Percentiles rank a stretch among this genome's conserved stretches.
These are phyloP conservation scores for Eumaeus atala DNA, from an alignment of 1,140 invertebrate genomes.

Conservation along the genomic window DNA sequence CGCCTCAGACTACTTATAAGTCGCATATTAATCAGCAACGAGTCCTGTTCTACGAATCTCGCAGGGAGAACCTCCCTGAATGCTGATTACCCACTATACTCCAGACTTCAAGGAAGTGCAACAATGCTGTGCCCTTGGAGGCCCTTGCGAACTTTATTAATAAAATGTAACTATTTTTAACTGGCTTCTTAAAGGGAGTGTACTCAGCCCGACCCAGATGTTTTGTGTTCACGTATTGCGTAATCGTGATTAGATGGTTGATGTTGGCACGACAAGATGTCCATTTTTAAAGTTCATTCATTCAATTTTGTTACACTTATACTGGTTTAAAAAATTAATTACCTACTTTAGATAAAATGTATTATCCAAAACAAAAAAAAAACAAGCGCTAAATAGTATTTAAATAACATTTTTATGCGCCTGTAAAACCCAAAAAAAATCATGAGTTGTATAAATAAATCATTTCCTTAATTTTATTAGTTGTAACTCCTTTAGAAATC, in stretches of 20 bases:
- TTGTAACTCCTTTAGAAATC: conserved; percentile 11
- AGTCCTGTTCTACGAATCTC: not conserved
- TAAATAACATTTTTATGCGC: not conserved
- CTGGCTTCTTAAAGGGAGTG: conserved; percentile 1
- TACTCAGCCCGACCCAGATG: conserved; percentile 1
- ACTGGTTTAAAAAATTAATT: not conserved
- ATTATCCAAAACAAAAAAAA: not conserved
- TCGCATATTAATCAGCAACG: not conserved
- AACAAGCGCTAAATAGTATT: not conserved
- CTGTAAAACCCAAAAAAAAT: conserved; percentile 9
- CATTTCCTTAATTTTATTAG: conserved; percentile 14
- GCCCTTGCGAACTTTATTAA: not conserved
- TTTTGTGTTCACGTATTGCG: conserved; percentile 1
- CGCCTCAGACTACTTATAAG: not conserved
- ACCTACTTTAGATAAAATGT: not conserved
- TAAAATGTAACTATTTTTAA: conserved; percentile 4
- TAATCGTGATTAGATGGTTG: not conserved
- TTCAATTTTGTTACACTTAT: not conserved
- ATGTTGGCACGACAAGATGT: not conserved
- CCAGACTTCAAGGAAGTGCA: not conserved
- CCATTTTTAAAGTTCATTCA: not conserved
- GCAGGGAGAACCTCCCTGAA: not conserved
- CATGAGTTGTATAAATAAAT: conserved; percentile 12
- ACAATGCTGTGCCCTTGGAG: not conserved
- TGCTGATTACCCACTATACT: conserved; percentile 1